phyloP scores from a whole-genome alignment of 2,113 vertebrate species.

The Chloropsis cyanopogon region DNA sequence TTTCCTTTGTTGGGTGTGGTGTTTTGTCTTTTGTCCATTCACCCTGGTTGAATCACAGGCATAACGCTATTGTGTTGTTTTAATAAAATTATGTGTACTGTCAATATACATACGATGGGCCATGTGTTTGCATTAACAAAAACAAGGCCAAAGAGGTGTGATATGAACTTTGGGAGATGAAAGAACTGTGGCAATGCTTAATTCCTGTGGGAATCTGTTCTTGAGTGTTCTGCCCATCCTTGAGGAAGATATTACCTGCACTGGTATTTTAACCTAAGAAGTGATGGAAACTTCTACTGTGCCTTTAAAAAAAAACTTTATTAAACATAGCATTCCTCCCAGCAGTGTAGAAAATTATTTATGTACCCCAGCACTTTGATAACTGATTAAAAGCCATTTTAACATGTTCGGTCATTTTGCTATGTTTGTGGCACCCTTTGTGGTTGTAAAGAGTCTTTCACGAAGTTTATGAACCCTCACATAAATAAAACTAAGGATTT shows the following conservation, averaged over 20 bases:
- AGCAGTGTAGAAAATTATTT: not conserved
- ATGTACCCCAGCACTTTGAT: not conserved
- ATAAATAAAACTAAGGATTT: not conserved
- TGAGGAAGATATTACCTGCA: not conserved
- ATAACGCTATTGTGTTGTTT: conserved; percentile 9
- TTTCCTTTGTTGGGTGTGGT: not conserved
- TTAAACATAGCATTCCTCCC: not conserved
- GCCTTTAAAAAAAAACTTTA: not conserved
- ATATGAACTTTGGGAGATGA: not conserved
- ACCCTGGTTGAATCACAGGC: not conserved
- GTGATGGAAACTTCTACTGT: not conserved
- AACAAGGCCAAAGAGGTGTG: not conserved
- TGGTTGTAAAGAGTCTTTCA: not conserved
- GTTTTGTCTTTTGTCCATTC: conserved; percentile 9
- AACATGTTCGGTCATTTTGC: not conserved
- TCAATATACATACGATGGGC: not conserved
- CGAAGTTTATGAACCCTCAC: not conserved
- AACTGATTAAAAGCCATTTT: not conserved
- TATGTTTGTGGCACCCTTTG: not conserved
- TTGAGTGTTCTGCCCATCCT: not conserved
- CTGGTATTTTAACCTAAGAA: not conserved
- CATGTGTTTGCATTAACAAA: not conserved
- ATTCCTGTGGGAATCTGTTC: not conserved
- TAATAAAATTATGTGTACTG: not conserved
- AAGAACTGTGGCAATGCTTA: not conserved